Percentiles rank a stretch among this genome's conserved stretches.
Conservation (phyloP, 1,140 invertebrate species). For the Stegodyphus mimosarum region DNA sequence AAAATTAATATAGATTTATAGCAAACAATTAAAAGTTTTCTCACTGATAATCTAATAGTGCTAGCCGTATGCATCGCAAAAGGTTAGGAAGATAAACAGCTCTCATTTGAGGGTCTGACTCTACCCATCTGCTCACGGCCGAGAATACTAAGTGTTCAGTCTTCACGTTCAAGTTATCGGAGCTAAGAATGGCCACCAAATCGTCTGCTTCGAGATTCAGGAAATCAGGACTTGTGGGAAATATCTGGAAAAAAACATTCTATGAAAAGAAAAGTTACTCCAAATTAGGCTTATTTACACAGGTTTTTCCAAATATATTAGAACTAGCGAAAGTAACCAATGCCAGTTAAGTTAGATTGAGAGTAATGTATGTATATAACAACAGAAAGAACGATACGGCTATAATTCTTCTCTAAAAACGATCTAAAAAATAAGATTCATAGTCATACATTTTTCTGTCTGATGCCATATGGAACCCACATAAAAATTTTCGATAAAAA, state of each 20-base stretch:
- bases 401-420: no score
- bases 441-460: no score
- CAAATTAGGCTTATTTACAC: not conserved
- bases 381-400: no score
- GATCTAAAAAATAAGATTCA: no score
- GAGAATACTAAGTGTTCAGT: slow-evolving; percentile 77
- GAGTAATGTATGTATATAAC: no score
- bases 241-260: not conserved
- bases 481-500: no score
- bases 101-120: slow-evolving; percentile 70
- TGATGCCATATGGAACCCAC: no score
- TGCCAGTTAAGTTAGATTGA: no score
- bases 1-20: no score
- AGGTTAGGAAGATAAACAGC: slow-evolving; percentile 72
- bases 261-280: not conserved
- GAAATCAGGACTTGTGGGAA: slow-evolving; percentile 68
- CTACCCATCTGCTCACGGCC: slow-evolving; percentile 76
- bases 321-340: no score
- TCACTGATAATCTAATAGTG: slow-evolving; percentile 75
- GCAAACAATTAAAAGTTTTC: not conserved
- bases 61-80: slow-evolving; percentile 76
- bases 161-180: slow-evolving; percentile 79
- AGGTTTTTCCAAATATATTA: no score
- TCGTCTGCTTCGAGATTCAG: slow-evolving; percentile 71
- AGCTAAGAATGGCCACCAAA: slow-evolving; percentile 72